These are phyloP conservation scores for Daboia siamensis DNA, from an alignment of 2,113 vertebrate species.

Conservation along the genomic window DNA sequence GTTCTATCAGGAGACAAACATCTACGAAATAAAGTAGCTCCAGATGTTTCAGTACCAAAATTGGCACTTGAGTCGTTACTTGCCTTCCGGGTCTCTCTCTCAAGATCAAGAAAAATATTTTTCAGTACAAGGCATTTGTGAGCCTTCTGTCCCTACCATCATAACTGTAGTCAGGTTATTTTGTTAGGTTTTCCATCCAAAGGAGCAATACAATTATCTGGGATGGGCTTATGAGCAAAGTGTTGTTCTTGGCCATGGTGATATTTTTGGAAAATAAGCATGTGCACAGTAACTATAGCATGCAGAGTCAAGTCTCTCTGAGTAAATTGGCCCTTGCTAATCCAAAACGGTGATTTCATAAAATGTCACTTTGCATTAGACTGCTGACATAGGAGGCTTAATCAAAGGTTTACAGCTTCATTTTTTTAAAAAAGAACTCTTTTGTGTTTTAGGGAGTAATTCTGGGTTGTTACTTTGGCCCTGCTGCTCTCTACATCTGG, in stretches of 20 bases:
- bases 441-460: constrained; percentile 77
- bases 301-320: neutral
- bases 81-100: neutral
- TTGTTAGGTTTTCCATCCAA: neutral
- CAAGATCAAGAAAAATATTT: neutral
- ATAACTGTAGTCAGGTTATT: neutral
- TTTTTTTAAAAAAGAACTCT: neutral
- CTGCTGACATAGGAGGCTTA: neutral
- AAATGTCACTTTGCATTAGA: neutral
- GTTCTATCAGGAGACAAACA: neutral
- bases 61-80: neutral
- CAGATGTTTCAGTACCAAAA: neutral
- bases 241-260: neutral
- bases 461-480: constrained; percentile 91
- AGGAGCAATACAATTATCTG: neutral
- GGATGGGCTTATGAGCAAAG: neutral
- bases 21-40: too few species aligned
- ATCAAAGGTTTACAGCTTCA: neutral
- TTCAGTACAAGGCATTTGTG: neutral
- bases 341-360: neutral
- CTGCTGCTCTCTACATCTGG: constrained; percentile 93
- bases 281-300: neutral
- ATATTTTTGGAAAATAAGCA: neutral
- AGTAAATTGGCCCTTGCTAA: neutral
- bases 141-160: neutral